Percentiles rank a stretch among this genome's conserved stretches.
Evolutionary conservation across 92 coral and sea anemone species (phyloP).

Genomic region (Metridium senile): DNA sequence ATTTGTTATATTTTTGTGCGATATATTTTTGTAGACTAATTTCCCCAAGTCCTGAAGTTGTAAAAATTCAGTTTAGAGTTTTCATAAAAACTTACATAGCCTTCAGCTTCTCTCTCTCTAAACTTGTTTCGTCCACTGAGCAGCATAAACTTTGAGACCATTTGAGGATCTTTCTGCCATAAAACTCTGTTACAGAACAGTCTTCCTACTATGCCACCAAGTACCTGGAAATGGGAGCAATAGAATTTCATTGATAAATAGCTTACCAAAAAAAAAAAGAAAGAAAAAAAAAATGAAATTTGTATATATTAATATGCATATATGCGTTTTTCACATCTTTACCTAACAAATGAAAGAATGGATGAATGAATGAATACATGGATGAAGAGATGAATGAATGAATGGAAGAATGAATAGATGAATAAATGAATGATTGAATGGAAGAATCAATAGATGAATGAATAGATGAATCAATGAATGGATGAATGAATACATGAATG

Average conservation of each 20-base stretch:
- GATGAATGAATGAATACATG: neutral
- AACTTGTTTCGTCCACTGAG: conserved; percentile 86
- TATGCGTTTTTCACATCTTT: no score
- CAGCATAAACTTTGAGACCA: conserved; percentile 76
- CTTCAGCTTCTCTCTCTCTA: conserved; percentile 56
- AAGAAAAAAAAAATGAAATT: no score
- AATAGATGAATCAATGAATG: neutral
- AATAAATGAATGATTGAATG: neutral
- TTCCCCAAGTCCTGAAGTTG: no score
- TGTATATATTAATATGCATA: no score
- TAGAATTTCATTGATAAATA: no score
- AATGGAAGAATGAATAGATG: neutral
- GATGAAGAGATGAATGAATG: neutral
- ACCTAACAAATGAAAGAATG: no score
- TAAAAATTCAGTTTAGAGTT: no score
- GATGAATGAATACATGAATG: neutral
- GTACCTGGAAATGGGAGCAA: conserved; percentile 75
- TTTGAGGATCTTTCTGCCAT: conserved; percentile 89
- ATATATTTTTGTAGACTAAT: no score
- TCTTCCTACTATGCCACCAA: conserved; percentile 78
- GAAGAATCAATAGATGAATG: neutral
- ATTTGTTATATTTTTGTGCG: no score
- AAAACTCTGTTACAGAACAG: conserved; percentile 76
- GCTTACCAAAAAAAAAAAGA: no score
- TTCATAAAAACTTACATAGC: conserved; percentile 36